Conservation (phyloP, 2,888 invertebrate species). For the Drosophila anomalata region DNA sequence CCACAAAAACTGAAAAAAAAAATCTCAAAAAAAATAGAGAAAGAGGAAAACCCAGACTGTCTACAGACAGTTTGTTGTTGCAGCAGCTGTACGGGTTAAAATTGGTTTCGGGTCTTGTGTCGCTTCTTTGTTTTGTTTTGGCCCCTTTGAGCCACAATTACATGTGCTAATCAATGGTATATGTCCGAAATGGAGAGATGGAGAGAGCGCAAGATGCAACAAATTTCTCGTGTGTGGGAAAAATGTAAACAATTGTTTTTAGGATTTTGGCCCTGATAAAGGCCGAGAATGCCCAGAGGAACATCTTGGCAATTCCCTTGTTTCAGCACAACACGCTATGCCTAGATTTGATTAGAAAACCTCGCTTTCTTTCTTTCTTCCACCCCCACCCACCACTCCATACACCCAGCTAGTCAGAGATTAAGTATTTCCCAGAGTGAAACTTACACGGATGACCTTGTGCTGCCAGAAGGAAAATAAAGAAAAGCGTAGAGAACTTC, state of each 20-base stretch:
- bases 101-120: slow-evolving; percentile 29
- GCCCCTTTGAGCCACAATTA: slow-evolving; percentile 52
- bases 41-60: slow-evolving; percentile 58
- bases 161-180: slow-evolving; percentile 68
- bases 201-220: slow-evolving; percentile 3
- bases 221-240: slow-evolving; percentile 14
- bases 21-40: slow-evolving; percentile 1
- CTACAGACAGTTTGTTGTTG: slow-evolving; percentile 67
- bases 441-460: slow-evolving; percentile 28
- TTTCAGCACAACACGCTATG: slow-evolving; percentile 23
- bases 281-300: slow-evolving; percentile 1
- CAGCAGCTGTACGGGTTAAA: slow-evolving; percentile 43
- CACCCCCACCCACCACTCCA: background rate
- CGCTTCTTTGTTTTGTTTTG: slow-evolving; percentile 14
- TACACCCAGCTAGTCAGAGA: slow-evolving; percentile 31
- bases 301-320: slow-evolving; percentile 12
- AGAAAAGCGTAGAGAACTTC: slow-evolving; percentile 3
- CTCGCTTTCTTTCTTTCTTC: slow-evolving; percentile 20
- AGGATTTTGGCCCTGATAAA: slow-evolving; percentile 21
- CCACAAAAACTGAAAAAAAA: background rate
- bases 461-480: slow-evolving; percentile 10
- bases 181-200: slow-evolving; percentile 15
- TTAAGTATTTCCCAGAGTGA: slow-evolving; percentile 36
- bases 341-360: slow-evolving; percentile 30
- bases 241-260: slow-evolving; percentile 28